These are phyloP conservation scores for Acholoe squamosa DNA, from an alignment of 2,888 invertebrate genomes.

Conservation along the genomic window DNA sequence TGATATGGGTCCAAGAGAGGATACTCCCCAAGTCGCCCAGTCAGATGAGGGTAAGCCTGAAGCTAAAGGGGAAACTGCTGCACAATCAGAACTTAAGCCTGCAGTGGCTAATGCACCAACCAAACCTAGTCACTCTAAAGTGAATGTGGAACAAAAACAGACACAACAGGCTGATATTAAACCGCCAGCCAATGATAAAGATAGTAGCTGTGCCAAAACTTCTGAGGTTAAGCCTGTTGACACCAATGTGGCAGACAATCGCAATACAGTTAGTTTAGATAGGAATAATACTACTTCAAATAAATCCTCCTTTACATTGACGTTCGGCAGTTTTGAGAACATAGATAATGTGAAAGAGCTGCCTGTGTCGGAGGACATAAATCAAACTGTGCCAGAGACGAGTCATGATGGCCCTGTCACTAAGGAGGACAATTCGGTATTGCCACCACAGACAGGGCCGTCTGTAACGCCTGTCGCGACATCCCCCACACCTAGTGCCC, in stretches of 20 bases:
- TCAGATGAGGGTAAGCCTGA: not conserved
- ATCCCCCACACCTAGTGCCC: no score
- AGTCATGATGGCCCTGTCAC: not conserved
- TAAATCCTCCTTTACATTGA: constrained; percentile 21
- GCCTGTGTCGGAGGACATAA: not conserved
- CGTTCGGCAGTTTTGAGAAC: constrained; percentile 35
- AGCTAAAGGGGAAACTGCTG: not conserved
- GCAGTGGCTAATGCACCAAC: no score
- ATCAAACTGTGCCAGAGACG: not conserved
- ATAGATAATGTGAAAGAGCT: constrained; percentile 34
- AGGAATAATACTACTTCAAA: not conserved
- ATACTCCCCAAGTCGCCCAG: not conserved
- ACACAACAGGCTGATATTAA: no score
- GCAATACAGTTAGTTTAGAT: not conserved
- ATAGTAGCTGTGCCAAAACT: not conserved
- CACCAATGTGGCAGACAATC: no score
- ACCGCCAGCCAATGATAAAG: no score
- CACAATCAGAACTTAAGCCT: not conserved
- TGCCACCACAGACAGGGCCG: not conserved
- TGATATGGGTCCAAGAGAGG: not conserved
- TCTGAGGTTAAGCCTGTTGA: not conserved
- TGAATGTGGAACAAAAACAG: no score
- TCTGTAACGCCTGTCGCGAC: not conserved
- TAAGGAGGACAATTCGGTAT: not conserved
- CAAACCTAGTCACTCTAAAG: no score